Conservation (phyloP, 2,888 invertebrate genomes). For the Lydus trimaculatus region DNA sequence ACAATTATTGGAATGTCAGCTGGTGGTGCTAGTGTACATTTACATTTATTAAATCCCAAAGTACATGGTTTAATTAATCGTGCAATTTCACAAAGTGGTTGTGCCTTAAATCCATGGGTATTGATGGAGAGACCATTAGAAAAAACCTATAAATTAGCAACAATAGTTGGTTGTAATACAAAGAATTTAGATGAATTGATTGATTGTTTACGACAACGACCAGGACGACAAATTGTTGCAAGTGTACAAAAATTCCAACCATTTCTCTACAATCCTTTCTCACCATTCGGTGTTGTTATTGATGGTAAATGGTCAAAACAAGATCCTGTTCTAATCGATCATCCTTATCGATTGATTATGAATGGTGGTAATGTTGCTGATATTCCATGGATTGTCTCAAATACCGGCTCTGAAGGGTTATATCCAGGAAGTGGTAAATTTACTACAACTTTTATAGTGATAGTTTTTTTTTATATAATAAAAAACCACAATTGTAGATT, state of each 20-base stretch:
- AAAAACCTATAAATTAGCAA: constrained; percentile 69
- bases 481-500: constrained; percentile 44
- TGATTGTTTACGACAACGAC: constrained; percentile 69
- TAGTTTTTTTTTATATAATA: background rate
- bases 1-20: constrained; percentile 76
- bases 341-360: constrained; percentile 69
- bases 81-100: constrained; percentile 76
- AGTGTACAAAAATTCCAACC: constrained; percentile 66
- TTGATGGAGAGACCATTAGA: constrained; percentile 66
- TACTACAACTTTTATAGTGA: background rate
- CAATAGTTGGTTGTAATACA: constrained; percentile 70
- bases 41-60: constrained; percentile 73
- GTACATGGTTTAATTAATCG: constrained; percentile 62
- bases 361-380: constrained; percentile 67
- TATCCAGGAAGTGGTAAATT: constrained; percentile 63
- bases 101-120: constrained; percentile 69
- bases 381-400: constrained; percentile 74
- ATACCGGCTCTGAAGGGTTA: constrained; percentile 76
- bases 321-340: constrained; percentile 70
- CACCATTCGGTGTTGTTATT: constrained; percentile 76
- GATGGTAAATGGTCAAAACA: constrained; percentile 65
- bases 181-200: constrained; percentile 61
- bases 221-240: constrained; percentile 68
- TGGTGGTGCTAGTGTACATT: constrained; percentile 78
- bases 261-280: constrained; percentile 73